A percentile compares a stretch with the other conserved stretches of the same genome.
Evolutionary conservation across 2,797 vertebrate genomes (phyloP).

Genomic region (Ctenopoma kingsleyae): DNA sequence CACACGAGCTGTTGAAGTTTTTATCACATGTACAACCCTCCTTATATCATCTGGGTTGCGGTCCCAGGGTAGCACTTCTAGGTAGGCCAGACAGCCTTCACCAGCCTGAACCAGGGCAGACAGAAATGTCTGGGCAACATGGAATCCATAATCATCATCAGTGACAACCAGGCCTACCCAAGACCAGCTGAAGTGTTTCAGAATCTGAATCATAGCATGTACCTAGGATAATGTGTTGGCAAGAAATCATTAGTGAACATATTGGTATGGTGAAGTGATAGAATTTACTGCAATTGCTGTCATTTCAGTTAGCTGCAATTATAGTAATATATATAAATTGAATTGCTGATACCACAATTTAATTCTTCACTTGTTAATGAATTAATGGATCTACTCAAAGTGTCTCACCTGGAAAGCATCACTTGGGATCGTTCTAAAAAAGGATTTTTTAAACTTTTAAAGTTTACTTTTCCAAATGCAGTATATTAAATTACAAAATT

Average conservation of each 20-base stretch:
- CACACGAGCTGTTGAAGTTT: slow-evolving; percentile 48
- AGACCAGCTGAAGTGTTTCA: slow-evolving; percentile 71
- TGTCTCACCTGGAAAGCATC: slow-evolving; percentile 75
- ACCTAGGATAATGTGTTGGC: no score
- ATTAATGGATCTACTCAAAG: no score
- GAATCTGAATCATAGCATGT: slow-evolving; percentile 66
- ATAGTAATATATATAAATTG: no score
- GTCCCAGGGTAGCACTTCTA: slow-evolving; percentile 64
- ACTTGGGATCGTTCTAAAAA: slow-evolving; percentile 78
- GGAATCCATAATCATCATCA: slow-evolving; percentile 73
- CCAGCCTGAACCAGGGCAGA: slow-evolving; percentile 34
- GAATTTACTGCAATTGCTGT: no score
- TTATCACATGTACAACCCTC: slow-evolving; percentile 47
- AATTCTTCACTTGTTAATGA: no score
- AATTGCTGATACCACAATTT: no score
- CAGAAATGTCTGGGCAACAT: slow-evolving; percentile 59
- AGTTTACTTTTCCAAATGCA: no score
- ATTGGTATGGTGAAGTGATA: no score
- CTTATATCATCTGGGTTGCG: slow-evolving; percentile 33
- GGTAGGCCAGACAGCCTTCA: slow-evolving; percentile 65
- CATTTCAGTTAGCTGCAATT: no score
- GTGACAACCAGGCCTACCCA: slow-evolving; percentile 75
- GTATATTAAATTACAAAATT: no score
- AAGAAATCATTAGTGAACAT: background rate
- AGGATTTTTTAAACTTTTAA: no score